Conservation (phyloP, 2,888 invertebrate species). For the Phrixothrix hirtus region DNA sequence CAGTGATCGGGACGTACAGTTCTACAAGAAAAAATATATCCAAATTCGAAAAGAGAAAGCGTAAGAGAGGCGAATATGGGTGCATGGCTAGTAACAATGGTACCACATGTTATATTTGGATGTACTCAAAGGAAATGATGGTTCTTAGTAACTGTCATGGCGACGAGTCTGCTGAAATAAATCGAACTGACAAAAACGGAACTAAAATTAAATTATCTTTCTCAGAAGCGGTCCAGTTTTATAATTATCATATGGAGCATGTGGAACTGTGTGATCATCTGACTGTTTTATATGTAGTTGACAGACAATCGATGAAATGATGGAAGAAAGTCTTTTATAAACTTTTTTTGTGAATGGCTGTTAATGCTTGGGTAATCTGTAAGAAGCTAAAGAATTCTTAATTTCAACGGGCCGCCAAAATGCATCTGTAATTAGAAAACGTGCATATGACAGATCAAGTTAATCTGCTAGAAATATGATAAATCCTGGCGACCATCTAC, state of each 20-base stretch:
- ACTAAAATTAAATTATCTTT: not conserved
- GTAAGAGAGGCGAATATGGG: not conserved
- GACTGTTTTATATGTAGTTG: not conserved
- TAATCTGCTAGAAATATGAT: not conserved
- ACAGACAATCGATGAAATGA: too few species aligned
- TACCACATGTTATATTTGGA: too few species aligned
- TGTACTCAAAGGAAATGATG: too few species aligned
- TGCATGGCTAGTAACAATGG: not conserved
- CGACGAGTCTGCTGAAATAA: not conserved
- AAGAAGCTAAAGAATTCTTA: not conserved
- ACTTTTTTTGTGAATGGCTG: not conserved
- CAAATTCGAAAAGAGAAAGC: not conserved
- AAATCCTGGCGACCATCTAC: not conserved
- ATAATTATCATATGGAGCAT: not conserved
- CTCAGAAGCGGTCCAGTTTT: not conserved
- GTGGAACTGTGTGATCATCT: too few species aligned
- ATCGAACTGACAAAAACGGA: not conserved
- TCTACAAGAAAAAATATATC: constrained; percentile 1
- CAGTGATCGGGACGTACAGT: not conserved
- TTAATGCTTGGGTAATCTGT: not conserved
- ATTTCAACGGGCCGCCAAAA: not conserved
- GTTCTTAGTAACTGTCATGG: not conserved
- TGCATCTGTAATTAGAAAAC: not conserved
- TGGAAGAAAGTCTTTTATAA: too few species aligned
- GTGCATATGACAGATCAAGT: not conserved